Base-by-base conservation (phyloP, 1,140 invertebrate species). In the Fopius arisanus region DNA sequence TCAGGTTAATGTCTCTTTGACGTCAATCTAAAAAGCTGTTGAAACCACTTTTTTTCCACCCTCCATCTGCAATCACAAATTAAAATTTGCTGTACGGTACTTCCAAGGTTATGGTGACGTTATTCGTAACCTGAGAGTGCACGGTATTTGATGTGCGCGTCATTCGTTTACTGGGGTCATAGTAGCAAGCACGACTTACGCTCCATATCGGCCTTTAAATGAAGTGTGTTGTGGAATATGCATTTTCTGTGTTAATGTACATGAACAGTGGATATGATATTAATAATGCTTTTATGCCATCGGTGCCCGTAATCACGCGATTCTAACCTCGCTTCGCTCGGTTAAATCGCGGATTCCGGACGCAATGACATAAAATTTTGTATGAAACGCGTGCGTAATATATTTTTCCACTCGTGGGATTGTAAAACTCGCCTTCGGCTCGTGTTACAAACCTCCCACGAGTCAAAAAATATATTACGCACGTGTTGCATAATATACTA, bases 191-290 rank as follows among this genome's bases (percentile, higher is more conserved):
- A 28, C 54, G 54, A 59, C 26, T 21, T 12, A 59, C 21, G 54
- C 23, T 59, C 54, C 26, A 59, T 59, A 59, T 59, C 21, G 26
- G 54, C 10, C 19, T 5, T 10, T 59, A 59, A 59, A 59, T 59
- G 54, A 59, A 59, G 19, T 59, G 21, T 28, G 23, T 28, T 59
- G 54, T 26, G 54, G 54, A 59, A 23, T 28, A 59, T 59, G 26
- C 23, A 28, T 59, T 59, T 59, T 26, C 9, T 14, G 77, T 89
- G 37, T 88, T 89, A 65, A 90, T 86, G 33, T 90, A 84, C 23
- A 19, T n/a, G n/a, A n/a, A n/a, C 23, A 9, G 3, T 28, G 19
- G 10, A 23, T 26, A 7, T 59, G 43, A 48, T 9, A 48, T 16
- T 9, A 37, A 6, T 9, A 10, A 6, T 48, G 43, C 3, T 48